Evolutionary conservation across 2,113 vertebrate species (phyloP), one percentile per base, ranked within the genome.

Genomic region (Chloropsis cyanopogon): DNA sequence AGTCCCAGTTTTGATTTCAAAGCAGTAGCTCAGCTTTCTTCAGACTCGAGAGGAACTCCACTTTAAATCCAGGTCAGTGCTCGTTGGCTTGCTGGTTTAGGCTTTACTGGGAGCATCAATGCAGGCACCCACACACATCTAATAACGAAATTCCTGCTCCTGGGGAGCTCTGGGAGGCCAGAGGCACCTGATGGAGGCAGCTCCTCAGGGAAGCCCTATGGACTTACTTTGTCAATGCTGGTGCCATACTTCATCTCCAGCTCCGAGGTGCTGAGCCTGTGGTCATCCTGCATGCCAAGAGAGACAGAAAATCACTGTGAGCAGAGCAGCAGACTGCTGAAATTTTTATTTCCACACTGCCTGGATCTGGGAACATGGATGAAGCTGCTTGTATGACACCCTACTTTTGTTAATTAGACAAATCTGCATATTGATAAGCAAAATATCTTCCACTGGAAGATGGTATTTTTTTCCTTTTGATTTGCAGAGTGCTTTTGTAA

Each of bases 181-280:
- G 60, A 70, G 70, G 59, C 29, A 15, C 4, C 23, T 8, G 52
- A 60, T 3, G 24, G 11, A 9, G 50, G 35, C 49, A 20, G 31
- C 1, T 61, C 37, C 71, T 71, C 20, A 47, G 10, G 11, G 60
- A 52, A 39, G 14, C 86, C 73, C 56, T 23, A 0, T 3, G 59
- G 49, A 97, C 98, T 98, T 97, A 98, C 98, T 91, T 76, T 97
- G 68, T 47, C 56, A 15, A 97, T 90, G 87, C 73, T 96, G 18
- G 98, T 98, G 1, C 97, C 95, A 2, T 98, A 98, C 83, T 98
- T 98, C 42, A 92, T 93, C 90, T 98, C 98, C 85, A 98, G 49
- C 25, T 98, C 97, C 8, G 90, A 93, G 57, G 31, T 8, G 57
- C 85, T 97, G 93, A 98, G 98, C 86, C 93, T 98, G 95, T 98